A percentile compares a stretch with the other conserved stretches of the same genome.
phyloP scores from a whole-genome alignment of 2,888 invertebrate species.

The Melanotus villosus region DNA sequence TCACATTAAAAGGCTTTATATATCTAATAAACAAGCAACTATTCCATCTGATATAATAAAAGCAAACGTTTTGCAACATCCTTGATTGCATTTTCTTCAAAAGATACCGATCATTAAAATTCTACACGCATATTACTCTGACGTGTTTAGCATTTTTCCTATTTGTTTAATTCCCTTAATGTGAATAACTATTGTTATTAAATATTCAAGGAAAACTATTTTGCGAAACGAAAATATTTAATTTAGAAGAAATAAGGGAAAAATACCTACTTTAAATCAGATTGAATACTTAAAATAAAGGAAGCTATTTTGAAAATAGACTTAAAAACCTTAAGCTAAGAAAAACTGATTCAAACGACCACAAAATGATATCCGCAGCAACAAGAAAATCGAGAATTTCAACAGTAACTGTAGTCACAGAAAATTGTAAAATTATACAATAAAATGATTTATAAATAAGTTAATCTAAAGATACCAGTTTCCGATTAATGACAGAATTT shows the following conservation, averaged over 20 bases:
- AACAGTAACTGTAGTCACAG: no score
- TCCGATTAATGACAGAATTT: conserved; percentile 17
- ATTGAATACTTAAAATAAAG: no score
- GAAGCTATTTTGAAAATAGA: no score
- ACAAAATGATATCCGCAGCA: no score
- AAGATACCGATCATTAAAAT: conserved; percentile 46
- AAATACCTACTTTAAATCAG: no score
- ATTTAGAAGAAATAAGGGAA: no score
- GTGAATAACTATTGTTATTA: conserved; percentile 25
- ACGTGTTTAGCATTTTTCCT: conserved; percentile 34
- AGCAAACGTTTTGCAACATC: conserved; percentile 41
- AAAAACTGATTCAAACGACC: no score
- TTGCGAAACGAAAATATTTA: no score
- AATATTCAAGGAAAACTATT: conserved; percentile 15
- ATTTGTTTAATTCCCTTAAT: conserved; percentile 34
- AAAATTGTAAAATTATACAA: not conserved
- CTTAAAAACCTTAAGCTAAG: no score
- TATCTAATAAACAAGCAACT: conserved; percentile 39
- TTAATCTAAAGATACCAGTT: not conserved
- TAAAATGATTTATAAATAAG: conserved; percentile 15
- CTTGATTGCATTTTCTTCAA: conserved; percentile 45
- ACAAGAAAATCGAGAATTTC: no score
- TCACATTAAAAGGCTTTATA: conserved; percentile 33
- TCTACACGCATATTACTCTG: conserved; percentile 41
- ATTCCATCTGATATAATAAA: conserved; percentile 44